Base-by-base conservation (phyloP, 2,797 vertebrate species). In the Lophotriccus pileatus region DNA sequence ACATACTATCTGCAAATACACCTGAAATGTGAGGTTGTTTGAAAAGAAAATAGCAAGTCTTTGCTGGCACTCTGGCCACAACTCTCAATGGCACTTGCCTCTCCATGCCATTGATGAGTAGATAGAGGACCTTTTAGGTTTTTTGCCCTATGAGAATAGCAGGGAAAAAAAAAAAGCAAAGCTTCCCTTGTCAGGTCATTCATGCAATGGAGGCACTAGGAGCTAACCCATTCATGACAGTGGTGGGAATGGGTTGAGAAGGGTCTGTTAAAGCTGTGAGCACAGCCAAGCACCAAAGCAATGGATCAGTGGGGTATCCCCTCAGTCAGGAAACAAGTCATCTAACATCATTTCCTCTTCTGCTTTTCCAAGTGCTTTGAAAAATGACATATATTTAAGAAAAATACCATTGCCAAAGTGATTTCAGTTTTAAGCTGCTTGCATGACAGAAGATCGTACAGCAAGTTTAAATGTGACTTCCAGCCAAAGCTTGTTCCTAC, bases 221-320 rank as follows among this genome's bases (percentile, higher is more conserved):
- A 87, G 87, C 68, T 90, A 93, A 87, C 84, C 37, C 22, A 16
- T 5, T n/a, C 18, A 16, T 4, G 19, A 63, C 11, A 59, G 27
- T 1, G 0, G 21, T 27, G 36, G 4, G 2, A 88, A 46, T 0
- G 0, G 28, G 7, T 28, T 64, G 41, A 60, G 46, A 70, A 70
- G 30, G 34, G 8, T n/a, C 53, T 78, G 11, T 47, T 55, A 75
- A 69, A 32, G 8, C 28, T 72, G 53, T 34, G 13, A 92, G 14
- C 25, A n/a, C 39, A 59, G 16, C 16, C 77, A 32, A 75, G 43
- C 44, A 62, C 46, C 37, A 44, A 64, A 50, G 68, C 78, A 84
- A 50, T 8, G 20, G 28, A 59, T 41, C n/a, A 46, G 39, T 1
- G 0, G 10, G 43, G 43, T 32, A 46, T 7, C 7, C 23, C 10